A percentile compares a stretch with the other conserved stretches of the same genome.
Conservation (phyloP, 2,797 vertebrate genomes). For the Synaphobranchus kaupii region DNA sequence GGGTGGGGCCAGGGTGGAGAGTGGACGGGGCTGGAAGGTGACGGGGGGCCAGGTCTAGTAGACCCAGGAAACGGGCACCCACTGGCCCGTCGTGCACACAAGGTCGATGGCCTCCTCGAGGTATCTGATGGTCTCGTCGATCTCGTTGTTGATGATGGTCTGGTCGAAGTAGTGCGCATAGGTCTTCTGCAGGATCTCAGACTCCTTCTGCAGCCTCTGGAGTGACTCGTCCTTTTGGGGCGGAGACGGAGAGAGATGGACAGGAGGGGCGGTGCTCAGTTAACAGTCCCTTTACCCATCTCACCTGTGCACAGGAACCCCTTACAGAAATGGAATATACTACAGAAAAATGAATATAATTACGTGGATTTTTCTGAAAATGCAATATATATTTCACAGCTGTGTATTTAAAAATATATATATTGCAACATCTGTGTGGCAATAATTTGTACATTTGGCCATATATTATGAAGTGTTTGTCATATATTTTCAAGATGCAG, state of each 20-base stretch:
- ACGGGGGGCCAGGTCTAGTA: conserved; percentile 80
- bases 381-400: too few species aligned
- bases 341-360: neutral
- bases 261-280: neutral
- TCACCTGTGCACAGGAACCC: neutral
- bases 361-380: too few species aligned
- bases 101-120: conserved; percentile 97
- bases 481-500: neutral
- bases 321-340: neutral
- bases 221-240: conserved; percentile 90
- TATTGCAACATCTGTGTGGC: too few species aligned
- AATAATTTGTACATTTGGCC: neutral
- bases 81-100: conserved; percentile 92
- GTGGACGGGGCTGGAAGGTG: conserved; percentile 18
- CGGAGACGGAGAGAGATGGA: neutral
- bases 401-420: too few species aligned
- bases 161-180: conserved; percentile 98
- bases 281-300: neutral
- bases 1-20: conserved; percentile 21
- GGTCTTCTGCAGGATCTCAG: conserved; percentile 96
- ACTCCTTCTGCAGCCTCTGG: conserved; percentile 98
- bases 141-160: conserved; percentile 99
- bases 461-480: neutral
- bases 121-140: conserved; percentile 96
- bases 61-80: conserved; percentile 99